Evolutionary conservation across 2,888 invertebrate genomes (phyloP).

Genomic region (Parascotia fuliginaria): DNA sequence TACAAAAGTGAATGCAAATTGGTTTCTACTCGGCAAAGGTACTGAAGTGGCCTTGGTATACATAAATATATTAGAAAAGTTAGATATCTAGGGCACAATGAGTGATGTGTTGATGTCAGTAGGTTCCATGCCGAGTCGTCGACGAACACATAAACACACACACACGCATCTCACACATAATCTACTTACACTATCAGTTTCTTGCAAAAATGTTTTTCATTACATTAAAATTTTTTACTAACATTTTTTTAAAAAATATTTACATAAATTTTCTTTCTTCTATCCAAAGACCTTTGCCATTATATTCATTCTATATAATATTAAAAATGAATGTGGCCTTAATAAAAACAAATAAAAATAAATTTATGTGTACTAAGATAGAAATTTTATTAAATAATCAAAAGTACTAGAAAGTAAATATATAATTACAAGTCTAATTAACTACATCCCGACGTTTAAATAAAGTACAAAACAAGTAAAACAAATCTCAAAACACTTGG

Average conservation of each 20-base stretch:
- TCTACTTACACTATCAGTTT: slow-evolving; percentile 56
- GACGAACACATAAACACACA: slow-evolving; percentile 30
- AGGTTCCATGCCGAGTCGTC: slow-evolving; percentile 8
- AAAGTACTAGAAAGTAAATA: neutral
- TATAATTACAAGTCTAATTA: slow-evolving; percentile 4
- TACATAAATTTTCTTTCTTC: slow-evolving; percentile 59
- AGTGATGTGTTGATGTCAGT: neutral
- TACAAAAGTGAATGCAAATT: slow-evolving; percentile 17
- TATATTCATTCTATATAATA: slow-evolving; percentile 32
- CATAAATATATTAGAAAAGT: neutral
- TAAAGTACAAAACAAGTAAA: slow-evolving; percentile 35
- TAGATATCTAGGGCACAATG: neutral
- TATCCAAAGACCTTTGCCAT: slow-evolving; percentile 31
- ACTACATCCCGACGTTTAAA: slow-evolving; percentile 27
- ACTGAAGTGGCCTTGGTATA: neutral
- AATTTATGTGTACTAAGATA: neutral
- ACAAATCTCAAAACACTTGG: slow-evolving; percentile 24
- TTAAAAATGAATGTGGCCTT: slow-evolving; percentile 44
- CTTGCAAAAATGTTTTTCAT: slow-evolving; percentile 53
- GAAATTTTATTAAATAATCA: neutral
- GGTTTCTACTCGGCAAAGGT: slow-evolving; percentile 5
- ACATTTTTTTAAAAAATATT: slow-evolving; percentile 68
- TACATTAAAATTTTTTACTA: slow-evolving; percentile 53
- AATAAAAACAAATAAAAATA: slow-evolving; percentile 4
- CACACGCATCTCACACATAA: slow-evolving; percentile 35